These are phyloP conservation scores for Ctenochaetus hawaiiensis DNA, from an alignment of 2,797 vertebrate genomes.

Conservation along the genomic window DNA sequence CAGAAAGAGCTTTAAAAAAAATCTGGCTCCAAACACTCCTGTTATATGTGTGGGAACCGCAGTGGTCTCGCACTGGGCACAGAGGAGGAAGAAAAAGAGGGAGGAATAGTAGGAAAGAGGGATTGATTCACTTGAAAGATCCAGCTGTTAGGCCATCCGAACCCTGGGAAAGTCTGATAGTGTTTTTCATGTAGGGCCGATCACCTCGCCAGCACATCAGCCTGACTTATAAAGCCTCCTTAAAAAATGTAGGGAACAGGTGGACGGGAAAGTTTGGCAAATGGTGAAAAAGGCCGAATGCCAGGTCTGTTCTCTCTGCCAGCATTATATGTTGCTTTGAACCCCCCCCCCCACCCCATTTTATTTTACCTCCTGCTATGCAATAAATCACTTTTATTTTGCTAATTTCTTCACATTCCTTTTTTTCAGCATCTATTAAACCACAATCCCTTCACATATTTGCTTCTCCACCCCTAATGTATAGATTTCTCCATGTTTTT, in stretches of 20 bases:
- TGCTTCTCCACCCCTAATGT: slow-evolving; percentile 17
- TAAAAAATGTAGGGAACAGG: slow-evolving; percentile 78
- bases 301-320: slow-evolving; percentile 73
- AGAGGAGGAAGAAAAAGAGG: slow-evolving; percentile 53
- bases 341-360: neutral
- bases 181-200: slow-evolving; percentile 76
- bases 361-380: slow-evolving; percentile 21
- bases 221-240: slow-evolving; percentile 74
- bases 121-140: slow-evolving; percentile 77
- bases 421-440: slow-evolving; percentile 30
- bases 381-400: slow-evolving; percentile 58
- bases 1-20: neutral
- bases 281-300: slow-evolving; percentile 65
- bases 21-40: slow-evolving; percentile 82
- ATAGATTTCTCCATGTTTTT: slow-evolving; percentile 10
- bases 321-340: slow-evolving; percentile 67
- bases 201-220: slow-evolving; percentile 74
- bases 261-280: slow-evolving; percentile 75
- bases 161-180: slow-evolving; percentile 90
- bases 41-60: slow-evolving; percentile 76
- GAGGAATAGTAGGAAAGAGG: slow-evolving; percentile 64
- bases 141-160: slow-evolving; percentile 87
- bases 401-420: slow-evolving; percentile 55
- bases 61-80: slow-evolving; percentile 63
- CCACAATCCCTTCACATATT: slow-evolving; percentile 2